Percentiles rank a stretch among this genome's conserved stretches.
phyloP scores from a whole-genome alignment of 2,113 vertebrate species.

The Anas platyrhynchos region DNA sequence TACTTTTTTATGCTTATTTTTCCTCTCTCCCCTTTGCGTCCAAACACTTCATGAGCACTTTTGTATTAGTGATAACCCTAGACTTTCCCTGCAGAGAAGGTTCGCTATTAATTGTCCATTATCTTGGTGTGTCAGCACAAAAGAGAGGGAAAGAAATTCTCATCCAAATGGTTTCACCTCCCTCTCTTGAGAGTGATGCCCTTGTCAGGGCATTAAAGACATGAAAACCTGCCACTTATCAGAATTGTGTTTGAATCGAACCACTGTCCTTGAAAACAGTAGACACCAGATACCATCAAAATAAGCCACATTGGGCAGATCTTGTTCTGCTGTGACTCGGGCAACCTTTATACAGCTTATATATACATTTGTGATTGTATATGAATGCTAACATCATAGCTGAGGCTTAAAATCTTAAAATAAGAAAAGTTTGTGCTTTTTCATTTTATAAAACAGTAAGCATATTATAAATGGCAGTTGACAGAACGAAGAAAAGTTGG shows the following conservation, averaged over 20 bases:
- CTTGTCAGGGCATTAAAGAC: constrained; percentile 83
- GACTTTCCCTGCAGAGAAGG: constrained; percentile 69
- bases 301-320: constrained; percentile 50
- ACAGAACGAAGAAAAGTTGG: constrained; percentile 40
- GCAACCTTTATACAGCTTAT: constrained; percentile 41
- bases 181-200: constrained; percentile 82
- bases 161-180: constrained; percentile 76
- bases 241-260: constrained; percentile 81
- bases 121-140: constrained; percentile 81
- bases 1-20: constrained; percentile 37
- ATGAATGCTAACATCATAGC: not conserved
- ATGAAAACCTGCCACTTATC: constrained; percentile 80
- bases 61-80: constrained; percentile 74
- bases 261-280: constrained; percentile 79
- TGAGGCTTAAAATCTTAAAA: not conserved
- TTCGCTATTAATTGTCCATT: constrained; percentile 81
- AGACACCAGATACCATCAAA: constrained; percentile 78
- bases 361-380: not conserved
- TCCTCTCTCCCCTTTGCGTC: constrained; percentile 17
- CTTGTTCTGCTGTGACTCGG: constrained; percentile 46
- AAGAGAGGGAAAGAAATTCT: constrained; percentile 68
- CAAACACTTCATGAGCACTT: constrained; percentile 57
- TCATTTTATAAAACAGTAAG: constrained; percentile 30
- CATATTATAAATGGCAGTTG: not conserved
- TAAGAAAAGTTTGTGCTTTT: constrained; percentile 1